These are phyloP conservation scores for Adelphocoris suturalis DNA, from an alignment of 2,888 invertebrate genomes.

Conservation along the genomic window DNA sequence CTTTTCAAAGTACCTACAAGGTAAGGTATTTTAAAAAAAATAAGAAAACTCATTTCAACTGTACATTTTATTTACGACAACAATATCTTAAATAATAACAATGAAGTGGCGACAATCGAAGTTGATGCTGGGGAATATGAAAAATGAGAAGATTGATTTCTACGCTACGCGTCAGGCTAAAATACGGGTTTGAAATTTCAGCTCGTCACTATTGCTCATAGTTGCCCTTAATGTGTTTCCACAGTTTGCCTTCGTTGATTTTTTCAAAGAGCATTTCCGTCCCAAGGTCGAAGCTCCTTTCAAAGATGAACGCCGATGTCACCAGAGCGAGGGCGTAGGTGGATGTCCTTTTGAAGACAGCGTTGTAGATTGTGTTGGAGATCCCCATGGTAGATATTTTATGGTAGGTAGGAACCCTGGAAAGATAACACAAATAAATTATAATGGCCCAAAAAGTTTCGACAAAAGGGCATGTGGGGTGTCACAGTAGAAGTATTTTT, in stretches of 20 bases:
- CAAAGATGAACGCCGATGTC: slow-evolving; percentile 88
- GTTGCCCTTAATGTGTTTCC: slow-evolving; percentile 74
- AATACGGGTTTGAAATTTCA: not conserved
- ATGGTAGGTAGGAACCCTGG: not conserved
- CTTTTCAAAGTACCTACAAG: too few relatives aligned
- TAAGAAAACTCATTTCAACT: too few relatives aligned
- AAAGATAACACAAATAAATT: not conserved
- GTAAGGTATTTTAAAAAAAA: too few relatives aligned
- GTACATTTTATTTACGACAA: slow-evolving; percentile 19
- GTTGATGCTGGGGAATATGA: not conserved
- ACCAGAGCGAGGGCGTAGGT: slow-evolving; percentile 86
- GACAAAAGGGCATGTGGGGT: too few relatives aligned
- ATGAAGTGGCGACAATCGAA: not conserved
- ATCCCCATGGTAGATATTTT: slow-evolving; percentile 73
- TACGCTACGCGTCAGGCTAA: not conserved
- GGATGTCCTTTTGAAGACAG: slow-evolving; percentile 89
- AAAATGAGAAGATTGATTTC: not conserved
- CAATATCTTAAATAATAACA: not conserved
- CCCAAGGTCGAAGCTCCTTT: slow-evolving; percentile 86
- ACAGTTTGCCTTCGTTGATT: slow-evolving; percentile 85
- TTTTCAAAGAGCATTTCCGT: slow-evolving; percentile 84
- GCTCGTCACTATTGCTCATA: slow-evolving; percentile 60
- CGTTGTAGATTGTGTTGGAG: slow-evolving; percentile 81
- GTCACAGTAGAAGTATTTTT: too few relatives aligned
- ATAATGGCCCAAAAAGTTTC: too few relatives aligned